These are phyloP conservation scores for Zoanthus sansibaricus DNA, from an alignment of 92 coral and sea anemone genomes.

Conservation along the genomic window DNA sequence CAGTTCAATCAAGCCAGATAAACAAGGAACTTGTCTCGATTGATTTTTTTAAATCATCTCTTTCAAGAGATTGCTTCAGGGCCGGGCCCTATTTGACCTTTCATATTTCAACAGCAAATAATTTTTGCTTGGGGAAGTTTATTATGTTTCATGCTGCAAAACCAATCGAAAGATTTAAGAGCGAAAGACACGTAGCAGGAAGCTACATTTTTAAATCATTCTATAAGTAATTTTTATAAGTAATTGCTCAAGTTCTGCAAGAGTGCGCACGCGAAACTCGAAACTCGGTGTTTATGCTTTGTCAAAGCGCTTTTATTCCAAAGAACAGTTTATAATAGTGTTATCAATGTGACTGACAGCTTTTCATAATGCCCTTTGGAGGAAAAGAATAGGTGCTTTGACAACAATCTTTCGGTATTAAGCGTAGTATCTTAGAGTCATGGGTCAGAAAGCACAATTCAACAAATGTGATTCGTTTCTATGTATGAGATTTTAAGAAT, in stretches of 20 bases:
- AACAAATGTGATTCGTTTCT: neutral
- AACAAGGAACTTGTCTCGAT: neutral
- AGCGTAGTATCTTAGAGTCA: neutral
- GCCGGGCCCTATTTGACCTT: neutral
- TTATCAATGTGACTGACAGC: slow-evolving; percentile 35
- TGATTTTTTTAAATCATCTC: neutral
- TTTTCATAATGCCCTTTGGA: slow-evolving; percentile 9
- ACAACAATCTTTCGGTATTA: neutral
- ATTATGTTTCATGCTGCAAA: neutral
- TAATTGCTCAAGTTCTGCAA: neutral
- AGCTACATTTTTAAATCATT: neutral
- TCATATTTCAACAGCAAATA: slow-evolving; percentile 28
- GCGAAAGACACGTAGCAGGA: neutral
- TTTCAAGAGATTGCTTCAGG: neutral
- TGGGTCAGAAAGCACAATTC: neutral
- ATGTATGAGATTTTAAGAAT: neutral
- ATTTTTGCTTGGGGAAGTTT: neutral
- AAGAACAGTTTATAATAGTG: slow-evolving; percentile 25
- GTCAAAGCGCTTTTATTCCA: slow-evolving; percentile 16
- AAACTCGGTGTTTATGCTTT: neutral
- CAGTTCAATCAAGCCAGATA: neutral
- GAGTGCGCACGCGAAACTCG: neutral
- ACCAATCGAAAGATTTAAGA: slow-evolving; percentile 29
- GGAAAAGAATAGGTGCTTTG: slow-evolving; percentile 1
- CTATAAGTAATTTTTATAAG: neutral